phyloP scores from a whole-genome alignment of 2,113 vertebrate species.

The Gobiocypris rarus region DNA sequence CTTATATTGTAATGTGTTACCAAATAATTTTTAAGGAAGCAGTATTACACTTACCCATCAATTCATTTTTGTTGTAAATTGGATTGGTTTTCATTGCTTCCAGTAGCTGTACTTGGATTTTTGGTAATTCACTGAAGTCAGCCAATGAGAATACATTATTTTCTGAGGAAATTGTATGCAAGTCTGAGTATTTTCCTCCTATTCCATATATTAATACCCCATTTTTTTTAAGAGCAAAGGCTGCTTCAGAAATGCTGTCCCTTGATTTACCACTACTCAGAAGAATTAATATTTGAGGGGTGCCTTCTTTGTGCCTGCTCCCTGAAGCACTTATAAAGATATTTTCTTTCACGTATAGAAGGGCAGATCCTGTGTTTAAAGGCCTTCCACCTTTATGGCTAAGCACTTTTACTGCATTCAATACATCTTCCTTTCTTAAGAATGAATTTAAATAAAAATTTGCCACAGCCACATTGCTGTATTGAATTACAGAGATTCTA shows the following conservation, averaged over 20 bases:
- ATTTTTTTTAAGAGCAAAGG: slow-evolving; percentile 51
- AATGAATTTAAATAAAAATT: slow-evolving; percentile 68
- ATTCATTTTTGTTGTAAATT: not conserved
- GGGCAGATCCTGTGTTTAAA: slow-evolving; percentile 62
- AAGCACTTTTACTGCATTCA: slow-evolving; percentile 57
- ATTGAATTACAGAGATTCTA: slow-evolving; percentile 65
- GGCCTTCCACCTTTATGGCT: slow-evolving; percentile 63
- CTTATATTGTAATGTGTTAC: too few species aligned
- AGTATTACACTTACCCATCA: slow-evolving; percentile 49
- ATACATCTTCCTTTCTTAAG: slow-evolving; percentile 57
- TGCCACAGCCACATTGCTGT: slow-evolving; percentile 61
- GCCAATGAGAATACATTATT: slow-evolving; percentile 43
- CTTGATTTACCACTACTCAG: slow-evolving; percentile 58
- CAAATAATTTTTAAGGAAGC: not conserved
- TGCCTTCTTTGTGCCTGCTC: slow-evolving; percentile 60
- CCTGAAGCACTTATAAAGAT: slow-evolving; percentile 59
- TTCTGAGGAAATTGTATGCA: slow-evolving; percentile 50
- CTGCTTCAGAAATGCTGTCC: slow-evolving; percentile 55
- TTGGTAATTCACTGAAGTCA: slow-evolving; percentile 54
- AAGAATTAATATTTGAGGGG: slow-evolving; percentile 64
- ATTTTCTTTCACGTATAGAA: slow-evolving; percentile 60
- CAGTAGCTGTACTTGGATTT: slow-evolving; percentile 47
- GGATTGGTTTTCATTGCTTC: slow-evolving; percentile 14
- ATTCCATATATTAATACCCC: slow-evolving; percentile 61
- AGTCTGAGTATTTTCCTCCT: slow-evolving; percentile 56